phyloP scores from a whole-genome alignment of 2,797 vertebrate genomes.

The Alcedo atthis region DNA sequence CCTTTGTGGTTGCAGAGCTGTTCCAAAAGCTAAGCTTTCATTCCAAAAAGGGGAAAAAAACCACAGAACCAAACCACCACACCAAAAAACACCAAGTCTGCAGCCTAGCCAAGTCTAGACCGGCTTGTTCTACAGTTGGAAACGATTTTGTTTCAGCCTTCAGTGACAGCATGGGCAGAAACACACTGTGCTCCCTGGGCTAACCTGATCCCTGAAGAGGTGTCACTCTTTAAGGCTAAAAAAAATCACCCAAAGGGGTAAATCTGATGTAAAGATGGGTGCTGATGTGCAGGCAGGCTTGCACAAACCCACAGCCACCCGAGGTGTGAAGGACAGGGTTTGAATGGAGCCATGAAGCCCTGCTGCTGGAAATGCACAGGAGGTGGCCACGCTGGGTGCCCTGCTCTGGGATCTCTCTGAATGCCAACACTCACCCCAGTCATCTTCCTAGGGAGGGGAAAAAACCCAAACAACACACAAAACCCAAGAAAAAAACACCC shows the following conservation, averaged over 20 bases:
- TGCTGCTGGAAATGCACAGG: accelerated
- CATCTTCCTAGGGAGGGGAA: background rate
- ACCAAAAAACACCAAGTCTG: background rate
- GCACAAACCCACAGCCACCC: background rate
- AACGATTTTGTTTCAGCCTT: background rate
- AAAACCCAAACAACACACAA: background rate
- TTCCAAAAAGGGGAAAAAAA: background rate
- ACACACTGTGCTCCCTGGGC: accelerated
- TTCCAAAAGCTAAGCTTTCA: slow-evolving; percentile 23
- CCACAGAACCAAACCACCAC: background rate
- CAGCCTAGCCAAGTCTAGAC: background rate
- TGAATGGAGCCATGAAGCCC: background rate
- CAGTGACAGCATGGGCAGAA: background rate
- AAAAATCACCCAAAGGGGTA: background rate
- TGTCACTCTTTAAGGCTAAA: background rate
- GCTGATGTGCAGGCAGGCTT: background rate
- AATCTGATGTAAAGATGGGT: background rate
- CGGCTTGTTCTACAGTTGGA: background rate
- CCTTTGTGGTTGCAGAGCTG: slow-evolving; percentile 36
- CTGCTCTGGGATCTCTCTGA: background rate
- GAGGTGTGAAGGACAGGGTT: background rate
- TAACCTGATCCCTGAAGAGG: background rate
- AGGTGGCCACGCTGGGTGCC: background rate
- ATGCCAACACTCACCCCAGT: background rate
- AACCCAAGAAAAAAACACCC: background rate